phyloP scores from a whole-genome alignment of 2,888 invertebrate species.

The Nomada hirtipes region DNA sequence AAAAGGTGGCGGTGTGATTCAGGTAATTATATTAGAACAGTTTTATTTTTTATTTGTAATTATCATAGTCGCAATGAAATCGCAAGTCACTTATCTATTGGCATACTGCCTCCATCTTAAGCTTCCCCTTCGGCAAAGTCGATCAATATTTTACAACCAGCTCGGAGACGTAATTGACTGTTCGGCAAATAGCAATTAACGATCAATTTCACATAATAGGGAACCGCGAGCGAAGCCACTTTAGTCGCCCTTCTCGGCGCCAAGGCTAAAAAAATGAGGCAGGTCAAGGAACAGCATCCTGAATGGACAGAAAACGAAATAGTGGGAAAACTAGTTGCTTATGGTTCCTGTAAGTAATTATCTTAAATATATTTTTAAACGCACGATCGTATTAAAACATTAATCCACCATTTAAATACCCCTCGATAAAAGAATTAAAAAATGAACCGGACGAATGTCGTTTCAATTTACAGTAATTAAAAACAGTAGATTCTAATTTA shows the following conservation, averaged over 20 bases:
- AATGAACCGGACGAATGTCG: too few relatives aligned
- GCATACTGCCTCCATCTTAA: neutral
- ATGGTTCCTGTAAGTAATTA: conserved; percentile 90
- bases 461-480: neutral
- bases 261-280: conserved; percentile 89
- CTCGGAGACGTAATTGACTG: neutral
- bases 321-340: conserved; percentile 92
- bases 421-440: neutral
- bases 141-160: neutral
- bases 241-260: conserved; percentile 96
- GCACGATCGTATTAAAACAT: neutral
- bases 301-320: conserved; percentile 91
- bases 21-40: conserved; percentile 79
- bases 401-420: neutral
- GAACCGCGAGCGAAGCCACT: conserved; percentile 98
- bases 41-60: neutral
- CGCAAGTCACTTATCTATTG: neutral
- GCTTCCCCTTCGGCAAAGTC: neutral
- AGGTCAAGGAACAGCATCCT: conserved; percentile 89
- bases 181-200: conserved; percentile 9
- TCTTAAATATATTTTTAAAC: neutral
- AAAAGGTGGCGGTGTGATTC: conserved; percentile 94
- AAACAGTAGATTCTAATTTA: neutral
- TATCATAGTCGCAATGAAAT: neutral
- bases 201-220: conserved; percentile 84